Conservation (phyloP, 2,113 vertebrate genomes). For the Oncorhynchus nerka region DNA sequence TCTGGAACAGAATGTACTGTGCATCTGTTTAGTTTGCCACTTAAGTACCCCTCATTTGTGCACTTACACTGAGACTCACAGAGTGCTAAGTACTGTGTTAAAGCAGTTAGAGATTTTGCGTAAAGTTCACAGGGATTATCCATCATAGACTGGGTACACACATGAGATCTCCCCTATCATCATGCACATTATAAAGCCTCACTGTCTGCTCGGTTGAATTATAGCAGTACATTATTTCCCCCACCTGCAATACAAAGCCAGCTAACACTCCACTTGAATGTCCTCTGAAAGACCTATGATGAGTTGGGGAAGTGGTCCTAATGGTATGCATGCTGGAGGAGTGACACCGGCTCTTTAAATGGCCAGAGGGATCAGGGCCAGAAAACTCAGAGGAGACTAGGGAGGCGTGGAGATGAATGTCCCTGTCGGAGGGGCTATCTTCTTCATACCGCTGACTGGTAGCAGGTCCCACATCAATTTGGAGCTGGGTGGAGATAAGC, state of each 20-base stretch:
- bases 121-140: too few relatives aligned
- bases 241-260: neutral
- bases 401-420: slow-evolving; percentile 62
- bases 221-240: neutral
- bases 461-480: slow-evolving; percentile 75
- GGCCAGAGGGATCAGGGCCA: slow-evolving; percentile 25
- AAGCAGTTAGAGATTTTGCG: slow-evolving; percentile 2
- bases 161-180: neutral
- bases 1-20: neutral
- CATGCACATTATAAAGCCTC: slow-evolving; percentile 7
- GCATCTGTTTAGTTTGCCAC: neutral
- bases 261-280: slow-evolving; percentile 12
- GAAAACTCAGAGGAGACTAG: slow-evolving; percentile 27
- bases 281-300: neutral
- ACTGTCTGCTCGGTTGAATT: neutral
- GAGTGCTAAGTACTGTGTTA: neutral
- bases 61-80: neutral
- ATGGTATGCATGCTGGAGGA: slow-evolving; percentile 25
- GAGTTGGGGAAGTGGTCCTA: slow-evolving; percentile 7
- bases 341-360: slow-evolving; percentile 39
- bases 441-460: slow-evolving; percentile 58
- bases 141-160: neutral
- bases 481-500: slow-evolving; percentile 55
- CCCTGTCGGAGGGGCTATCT: slow-evolving; percentile 53
- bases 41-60: neutral